These are phyloP conservation scores for Habropoda laboriosa DNA, from an alignment of 1,140 invertebrate genomes.

Conservation along the genomic window DNA sequence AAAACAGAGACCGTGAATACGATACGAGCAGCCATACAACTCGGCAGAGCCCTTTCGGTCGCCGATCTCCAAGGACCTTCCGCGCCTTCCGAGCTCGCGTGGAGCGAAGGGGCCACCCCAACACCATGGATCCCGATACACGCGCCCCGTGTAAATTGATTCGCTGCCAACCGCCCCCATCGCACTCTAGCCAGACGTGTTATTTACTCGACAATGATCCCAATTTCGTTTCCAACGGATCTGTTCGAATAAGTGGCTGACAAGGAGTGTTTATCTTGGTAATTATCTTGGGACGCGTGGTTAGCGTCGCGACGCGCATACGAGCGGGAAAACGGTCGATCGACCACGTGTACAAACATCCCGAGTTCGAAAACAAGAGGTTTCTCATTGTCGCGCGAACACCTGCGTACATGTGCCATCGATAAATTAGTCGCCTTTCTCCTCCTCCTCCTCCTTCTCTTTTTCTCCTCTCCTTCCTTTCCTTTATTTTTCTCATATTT, in stretches of 20 bases:
- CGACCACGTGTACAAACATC: constrained; percentile 53
- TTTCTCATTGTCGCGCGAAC: constrained; percentile 36
- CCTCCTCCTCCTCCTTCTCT: background rate
- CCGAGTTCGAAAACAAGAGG: background rate
- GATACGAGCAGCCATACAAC: constrained; percentile 75
- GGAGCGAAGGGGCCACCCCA: background rate
- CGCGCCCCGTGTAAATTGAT: constrained; percentile 36
- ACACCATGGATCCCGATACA: constrained; percentile 18
- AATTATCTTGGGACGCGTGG: too few relatives aligned
- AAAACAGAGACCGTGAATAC: constrained; percentile 72
- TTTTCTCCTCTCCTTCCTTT: constrained; percentile 5
- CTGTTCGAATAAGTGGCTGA: too few relatives aligned
- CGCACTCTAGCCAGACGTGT: background rate
- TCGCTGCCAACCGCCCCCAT: background rate
- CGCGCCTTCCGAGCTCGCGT: constrained; percentile 6
- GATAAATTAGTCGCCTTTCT: constrained; percentile 49
- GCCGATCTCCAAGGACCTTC: constrained; percentile 29
- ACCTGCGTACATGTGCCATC: constrained; percentile 50
- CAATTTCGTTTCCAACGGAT: too few relatives aligned
- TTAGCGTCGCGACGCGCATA: too few relatives aligned
- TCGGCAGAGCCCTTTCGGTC: background rate
- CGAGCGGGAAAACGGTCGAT: background rate
- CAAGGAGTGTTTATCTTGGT: too few relatives aligned
- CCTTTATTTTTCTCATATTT: constrained; percentile 58
- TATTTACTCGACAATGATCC: background rate